Evolutionary conservation across 2,797 vertebrate species (phyloP), one percentile per base, ranked within the genome.

Genomic region (Mus spretus): DNA sequence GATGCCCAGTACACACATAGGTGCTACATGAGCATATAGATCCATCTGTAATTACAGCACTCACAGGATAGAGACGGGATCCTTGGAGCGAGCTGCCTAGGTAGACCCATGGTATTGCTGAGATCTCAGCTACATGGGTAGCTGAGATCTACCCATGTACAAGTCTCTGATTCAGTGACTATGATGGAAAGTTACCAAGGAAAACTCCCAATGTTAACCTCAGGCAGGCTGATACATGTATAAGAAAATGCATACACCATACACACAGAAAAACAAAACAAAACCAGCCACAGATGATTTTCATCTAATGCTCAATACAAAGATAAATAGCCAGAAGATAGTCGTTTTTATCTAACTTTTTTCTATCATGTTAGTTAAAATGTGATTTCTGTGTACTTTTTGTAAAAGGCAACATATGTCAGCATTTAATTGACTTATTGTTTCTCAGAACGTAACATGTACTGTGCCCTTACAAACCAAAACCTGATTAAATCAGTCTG

Each of bases 401-500:
- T 63, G 31, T 80, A 89, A 94, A 95, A 90, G 91, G 83, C 63
- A 95, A 82, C 53, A 81, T 84, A 92, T 89, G 63, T 87, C 94
- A 84, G 61, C 15, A 59, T 92, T 94, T 95, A 96, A 97, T 65
- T 90, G 81, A 93, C 72, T 90, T 97, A 95, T 4, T 65, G 2
- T 89, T 92, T 89, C 93, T 95, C 74, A 78, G 91, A 93, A 95
- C 78, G 67, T 87, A 95, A 28, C 63, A 63, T 77, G 83, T 93
- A 92, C 95, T 82, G 55, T 24, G 84, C 89, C 67, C 90, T 92
- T 84, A 90, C 74, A 91, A 95, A 94, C 83, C 59, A 80, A 95
- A 95, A 59, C 47, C 31, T 93, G 86, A 97, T 97, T 94, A 55
- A 40, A 94, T 96, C 83, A 91, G 91, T 85, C 93, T 87, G 47